Conservation (phyloP, 1,140 invertebrate species). For the Drosophila biarmipes region DNA sequence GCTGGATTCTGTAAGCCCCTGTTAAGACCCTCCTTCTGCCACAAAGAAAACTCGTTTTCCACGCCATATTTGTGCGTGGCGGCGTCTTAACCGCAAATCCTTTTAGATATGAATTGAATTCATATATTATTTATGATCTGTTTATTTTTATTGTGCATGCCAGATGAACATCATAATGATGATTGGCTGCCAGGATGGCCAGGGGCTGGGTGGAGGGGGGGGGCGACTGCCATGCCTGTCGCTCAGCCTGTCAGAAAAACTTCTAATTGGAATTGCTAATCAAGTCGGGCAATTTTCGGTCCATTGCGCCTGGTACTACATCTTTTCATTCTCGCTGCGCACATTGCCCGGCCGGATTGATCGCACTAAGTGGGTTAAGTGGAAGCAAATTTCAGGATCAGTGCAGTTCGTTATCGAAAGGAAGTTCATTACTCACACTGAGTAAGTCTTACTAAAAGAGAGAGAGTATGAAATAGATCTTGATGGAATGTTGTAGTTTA, state of each 20-base stretch:
- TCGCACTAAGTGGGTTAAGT: slow-evolving; percentile 53
- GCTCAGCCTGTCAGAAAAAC: slow-evolving; percentile 73
- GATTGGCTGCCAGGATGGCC: slow-evolving; percentile 13
- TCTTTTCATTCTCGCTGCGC: slow-evolving; percentile 9
- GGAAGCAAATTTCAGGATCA: slow-evolving; percentile 34
- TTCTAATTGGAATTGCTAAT: slow-evolving; percentile 83
- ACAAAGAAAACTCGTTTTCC: slow-evolving; percentile 62
- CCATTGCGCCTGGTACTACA: slow-evolving; percentile 26
- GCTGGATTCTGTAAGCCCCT: slow-evolving; percentile 43
- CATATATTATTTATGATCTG: slow-evolving; percentile 83
- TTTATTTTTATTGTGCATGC: slow-evolving; percentile 82
- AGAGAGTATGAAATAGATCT: not conserved
- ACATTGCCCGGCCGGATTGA: not conserved
- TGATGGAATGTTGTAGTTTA: too few relatives aligned
- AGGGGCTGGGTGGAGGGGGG: not conserved
- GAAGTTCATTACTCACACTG: slow-evolving; percentile 1
- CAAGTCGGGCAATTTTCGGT: slow-evolving; percentile 73
- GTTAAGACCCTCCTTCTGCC: not conserved
- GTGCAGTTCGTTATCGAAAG: slow-evolving; percentile 7
- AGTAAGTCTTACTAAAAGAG: not conserved
- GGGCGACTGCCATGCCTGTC: slow-evolving; percentile 42
- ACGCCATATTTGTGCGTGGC: slow-evolving; percentile 76
- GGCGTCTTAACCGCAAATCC: slow-evolving; percentile 79
- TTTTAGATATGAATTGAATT: slow-evolving; percentile 82
- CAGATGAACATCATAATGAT: slow-evolving; percentile 61